phyloP scores from a whole-genome alignment of 2,888 invertebrate genomes.

The Epirrhoe tristata region DNA sequence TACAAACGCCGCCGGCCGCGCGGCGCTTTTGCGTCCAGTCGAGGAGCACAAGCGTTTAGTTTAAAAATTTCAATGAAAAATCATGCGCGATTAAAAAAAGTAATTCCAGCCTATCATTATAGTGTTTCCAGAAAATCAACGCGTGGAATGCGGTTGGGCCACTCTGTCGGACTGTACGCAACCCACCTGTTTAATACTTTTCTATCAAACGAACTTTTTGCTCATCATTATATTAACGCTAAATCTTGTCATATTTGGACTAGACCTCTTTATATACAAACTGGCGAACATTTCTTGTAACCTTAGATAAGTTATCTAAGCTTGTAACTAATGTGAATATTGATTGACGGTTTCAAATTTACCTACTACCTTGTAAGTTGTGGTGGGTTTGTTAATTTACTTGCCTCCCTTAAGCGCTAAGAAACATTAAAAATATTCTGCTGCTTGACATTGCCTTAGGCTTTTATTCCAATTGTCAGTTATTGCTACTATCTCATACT shows the following conservation, averaged over 20 bases:
- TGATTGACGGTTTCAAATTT: too few relatives aligned
- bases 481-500: too few relatives aligned
- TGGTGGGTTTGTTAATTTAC: too few relatives aligned
- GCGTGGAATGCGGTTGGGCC: slow-evolving; percentile 70
- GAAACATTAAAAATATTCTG: too few relatives aligned
- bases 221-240: background rate
- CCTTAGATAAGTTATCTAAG: too few relatives aligned
- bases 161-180: slow-evolving; percentile 62
- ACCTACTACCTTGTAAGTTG: too few relatives aligned
- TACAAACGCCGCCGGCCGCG: slow-evolving; percentile 58
- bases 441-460: too few relatives aligned
- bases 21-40: slow-evolving; percentile 55
- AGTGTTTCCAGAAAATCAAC: slow-evolving; percentile 77
- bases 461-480: too few relatives aligned
- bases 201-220: slow-evolving; percentile 8
- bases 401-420: too few relatives aligned
- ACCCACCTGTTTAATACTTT: slow-evolving; percentile 24
- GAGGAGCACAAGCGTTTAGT: slow-evolving; percentile 55
- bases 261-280: too few relatives aligned
- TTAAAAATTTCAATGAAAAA: slow-evolving; percentile 81
- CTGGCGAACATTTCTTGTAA: too few relatives aligned
- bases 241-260: background rate
- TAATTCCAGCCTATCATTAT: slow-evolving; percentile 72
- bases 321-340: too few relatives aligned
- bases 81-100: slow-evolving; percentile 73